A percentile compares a stretch with the other conserved stretches of the same genome.
Conservation (phyloP, 1,140 invertebrate genomes). For the Sycobia sp. region DNA sequence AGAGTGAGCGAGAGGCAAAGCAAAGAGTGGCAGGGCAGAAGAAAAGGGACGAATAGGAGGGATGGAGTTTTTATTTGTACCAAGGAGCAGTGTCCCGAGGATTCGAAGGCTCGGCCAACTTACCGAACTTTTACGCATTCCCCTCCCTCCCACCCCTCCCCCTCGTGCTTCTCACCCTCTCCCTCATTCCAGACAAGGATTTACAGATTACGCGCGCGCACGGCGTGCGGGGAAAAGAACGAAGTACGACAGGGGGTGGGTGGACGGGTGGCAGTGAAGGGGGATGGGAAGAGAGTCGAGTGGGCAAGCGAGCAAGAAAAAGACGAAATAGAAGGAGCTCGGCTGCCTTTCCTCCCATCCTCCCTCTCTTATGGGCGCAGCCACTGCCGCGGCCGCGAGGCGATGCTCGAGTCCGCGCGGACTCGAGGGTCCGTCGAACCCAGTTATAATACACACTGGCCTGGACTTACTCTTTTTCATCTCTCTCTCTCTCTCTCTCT, state of each 20-base stretch:
- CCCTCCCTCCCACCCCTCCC: no score
- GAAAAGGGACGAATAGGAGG: background rate
- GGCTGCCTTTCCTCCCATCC: no score
- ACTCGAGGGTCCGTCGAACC: constrained; percentile 33
- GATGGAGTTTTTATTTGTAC: constrained; percentile 21
- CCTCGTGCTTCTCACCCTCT: no score
- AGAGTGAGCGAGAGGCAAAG: background rate
- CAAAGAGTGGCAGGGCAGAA: background rate
- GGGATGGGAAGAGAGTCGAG: background rate
- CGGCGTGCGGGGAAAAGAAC: constrained; percentile 1
- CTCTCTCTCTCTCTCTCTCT: no score
- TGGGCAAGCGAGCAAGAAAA: no score
- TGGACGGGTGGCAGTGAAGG: background rate
- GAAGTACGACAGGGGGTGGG: background rate
- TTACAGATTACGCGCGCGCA: constrained; percentile 54
- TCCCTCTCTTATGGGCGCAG: no score
- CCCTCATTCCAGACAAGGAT: constrained; percentile 45
- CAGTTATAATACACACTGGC: background rate
- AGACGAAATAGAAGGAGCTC: no score
- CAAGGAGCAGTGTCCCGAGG: constrained; percentile 26
- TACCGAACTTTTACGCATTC: constrained; percentile 51
- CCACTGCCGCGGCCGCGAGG: background rate
- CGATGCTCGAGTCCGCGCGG: constrained; percentile 54
- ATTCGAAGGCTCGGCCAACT: constrained; percentile 46
- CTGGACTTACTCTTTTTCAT: no score